Evolutionary conservation across 2,888 invertebrate species (phyloP), one percentile per base, ranked within the genome.

Genomic region (Hypselothyrea guttata): DNA sequence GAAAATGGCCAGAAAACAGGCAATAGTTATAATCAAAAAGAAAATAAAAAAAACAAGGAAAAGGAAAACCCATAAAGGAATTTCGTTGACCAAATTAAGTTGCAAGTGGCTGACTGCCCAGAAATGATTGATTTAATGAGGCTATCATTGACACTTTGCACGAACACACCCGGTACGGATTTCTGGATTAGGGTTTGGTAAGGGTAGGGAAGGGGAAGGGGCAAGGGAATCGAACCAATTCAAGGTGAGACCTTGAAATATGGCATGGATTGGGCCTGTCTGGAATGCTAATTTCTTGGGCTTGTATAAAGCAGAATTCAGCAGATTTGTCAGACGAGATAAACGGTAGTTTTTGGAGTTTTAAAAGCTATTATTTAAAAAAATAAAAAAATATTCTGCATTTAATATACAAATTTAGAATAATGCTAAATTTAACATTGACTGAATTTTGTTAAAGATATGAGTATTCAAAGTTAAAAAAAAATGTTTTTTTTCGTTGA

Each of bases 81-180:
- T 34, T 48, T 31, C 22, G 67, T 71, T 78, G 75, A 51, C 68
- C 82, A 84, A 82, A 79, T 79, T 77, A 77, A 75, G 82, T 38
- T 69, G 72, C 72, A 69, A 69, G 72, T 74, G 82, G 75, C 57
- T 81, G 82, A 60, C 54, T 71, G 77, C 47, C 78, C 82, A 65
- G 71, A 78, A 84, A 82, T 77, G 82, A 77, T 79, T 84, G 78
- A 79, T 84, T 81, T 82, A 74, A 84, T 74, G 78, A 67, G 61
- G 67, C 81, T 76, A 70, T 76, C 74, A 84, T 65, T 84, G 74
- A 77, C 77, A 79, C 79, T 62, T 56, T 47, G 52, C 31, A 47
- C 31, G 27, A 34, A 45, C 67, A 57, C 75, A 56, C 63, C 63
- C 54, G 13, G 31, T 2, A 7, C 1, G 0, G 1, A n/a, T 18